phyloP scores from a whole-genome alignment of 2,888 invertebrate species.

The Ischnura elegans region DNA sequence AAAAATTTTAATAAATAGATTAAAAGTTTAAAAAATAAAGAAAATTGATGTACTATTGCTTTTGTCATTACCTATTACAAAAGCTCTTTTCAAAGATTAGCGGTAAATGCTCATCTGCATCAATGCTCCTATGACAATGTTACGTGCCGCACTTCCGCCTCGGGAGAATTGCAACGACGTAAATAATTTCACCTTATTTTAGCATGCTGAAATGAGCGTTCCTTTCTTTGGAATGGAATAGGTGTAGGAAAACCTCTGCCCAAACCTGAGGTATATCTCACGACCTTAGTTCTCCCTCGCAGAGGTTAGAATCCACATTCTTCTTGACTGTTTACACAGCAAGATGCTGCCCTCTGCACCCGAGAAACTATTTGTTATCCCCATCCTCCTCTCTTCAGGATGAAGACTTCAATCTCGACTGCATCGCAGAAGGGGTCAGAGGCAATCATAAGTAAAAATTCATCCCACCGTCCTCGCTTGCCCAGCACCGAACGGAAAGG shows the following conservation, averaged over 20 bases:
- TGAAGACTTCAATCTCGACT: background rate
- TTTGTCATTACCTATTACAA: background rate
- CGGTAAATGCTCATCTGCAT: too few species aligned
- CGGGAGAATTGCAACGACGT: background rate
- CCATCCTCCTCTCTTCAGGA: background rate
- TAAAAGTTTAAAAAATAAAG: background rate
- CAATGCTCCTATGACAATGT: background rate
- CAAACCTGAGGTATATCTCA: background rate
- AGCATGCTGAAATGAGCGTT: background rate
- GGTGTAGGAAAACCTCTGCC: background rate
- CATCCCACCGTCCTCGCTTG: background rate
- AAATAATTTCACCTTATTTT: background rate
- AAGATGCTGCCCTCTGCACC: constrained; percentile 4
- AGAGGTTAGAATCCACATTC: background rate
- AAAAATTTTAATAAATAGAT: too few species aligned
- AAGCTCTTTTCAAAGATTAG: too few species aligned
- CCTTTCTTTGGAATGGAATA: background rate
- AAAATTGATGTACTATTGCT: background rate
- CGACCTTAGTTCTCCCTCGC: background rate
- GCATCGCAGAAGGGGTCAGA: background rate
- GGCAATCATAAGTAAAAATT: background rate
- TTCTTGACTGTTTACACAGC: background rate
- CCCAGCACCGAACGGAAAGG: background rate
- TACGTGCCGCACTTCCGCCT: background rate
- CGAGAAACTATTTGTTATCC: background rate